phyloP scores from a whole-genome alignment of 2,888 invertebrate genomes.

The Uloborus plumipes region DNA sequence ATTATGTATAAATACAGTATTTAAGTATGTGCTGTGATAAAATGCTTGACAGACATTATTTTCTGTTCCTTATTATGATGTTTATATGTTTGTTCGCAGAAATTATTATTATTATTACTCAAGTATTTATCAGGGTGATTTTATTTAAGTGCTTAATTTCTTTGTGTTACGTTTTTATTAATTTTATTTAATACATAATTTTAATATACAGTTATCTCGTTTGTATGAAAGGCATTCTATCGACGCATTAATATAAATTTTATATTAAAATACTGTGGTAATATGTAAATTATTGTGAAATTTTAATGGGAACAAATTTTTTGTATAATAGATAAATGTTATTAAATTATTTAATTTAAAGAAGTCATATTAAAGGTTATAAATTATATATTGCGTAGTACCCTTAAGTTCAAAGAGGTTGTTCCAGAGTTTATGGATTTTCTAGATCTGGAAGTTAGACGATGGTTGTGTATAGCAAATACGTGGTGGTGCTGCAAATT shows the following conservation, averaged over 20 bases:
- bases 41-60: constrained; percentile 37
- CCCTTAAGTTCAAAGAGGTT: constrained; percentile 17
- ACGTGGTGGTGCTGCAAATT: constrained; percentile 32
- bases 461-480: constrained; percentile 43
- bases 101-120: constrained; percentile 14
- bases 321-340: constrained; percentile 12
- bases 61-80: constrained; percentile 34
- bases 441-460: constrained; percentile 14
- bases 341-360: constrained; percentile 46
- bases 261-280: constrained; percentile 9
- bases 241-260: constrained; percentile 6
- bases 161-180: constrained; percentile 52
- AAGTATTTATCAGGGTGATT: constrained; percentile 47
- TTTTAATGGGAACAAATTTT: constrained; percentile 14
- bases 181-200: constrained; percentile 43
- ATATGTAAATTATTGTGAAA: constrained; percentile 4
- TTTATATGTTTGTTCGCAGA: constrained; percentile 37
- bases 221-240: constrained; percentile 36
- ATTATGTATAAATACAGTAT: constrained; percentile 58
- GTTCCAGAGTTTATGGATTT: constrained; percentile 20
- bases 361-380: constrained; percentile 7
- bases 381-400: constrained; percentile 32
- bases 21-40: constrained; percentile 62
- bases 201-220: constrained; percentile 24
- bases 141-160: constrained; percentile 51